These are phyloP conservation scores for Macheiramphus alcinus DNA, from an alignment of 2,113 vertebrate genomes.

Conservation along the genomic window DNA sequence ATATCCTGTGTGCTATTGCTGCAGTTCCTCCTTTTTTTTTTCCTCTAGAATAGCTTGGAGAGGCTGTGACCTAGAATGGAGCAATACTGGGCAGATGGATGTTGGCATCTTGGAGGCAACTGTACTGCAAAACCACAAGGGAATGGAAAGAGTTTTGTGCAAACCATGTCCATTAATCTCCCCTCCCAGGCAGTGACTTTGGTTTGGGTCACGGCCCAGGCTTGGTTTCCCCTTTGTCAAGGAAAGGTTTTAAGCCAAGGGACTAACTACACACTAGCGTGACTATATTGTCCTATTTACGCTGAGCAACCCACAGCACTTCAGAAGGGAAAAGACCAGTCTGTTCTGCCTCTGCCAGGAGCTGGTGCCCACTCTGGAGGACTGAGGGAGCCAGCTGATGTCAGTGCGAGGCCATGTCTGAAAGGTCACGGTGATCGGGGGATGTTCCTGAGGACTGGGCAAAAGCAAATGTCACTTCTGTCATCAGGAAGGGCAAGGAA, in stretches of 20 bases:
- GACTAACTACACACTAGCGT: background rate
- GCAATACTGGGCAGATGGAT: background rate
- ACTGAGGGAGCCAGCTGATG: background rate
- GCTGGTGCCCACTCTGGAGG: background rate
- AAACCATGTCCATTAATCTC: background rate
- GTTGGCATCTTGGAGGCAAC: background rate
- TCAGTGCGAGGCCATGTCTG: background rate
- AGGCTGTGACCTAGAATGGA: background rate
- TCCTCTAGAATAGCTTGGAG: background rate
- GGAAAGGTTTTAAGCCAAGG: background rate
- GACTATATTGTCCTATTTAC: background rate
- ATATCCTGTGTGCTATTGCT: background rate
- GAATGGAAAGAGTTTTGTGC: background rate
- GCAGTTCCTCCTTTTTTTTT: background rate
- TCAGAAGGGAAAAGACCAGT: background rate
- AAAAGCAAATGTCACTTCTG: background rate
- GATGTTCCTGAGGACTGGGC: background rate
- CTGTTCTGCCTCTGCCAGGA: background rate
- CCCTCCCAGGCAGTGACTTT: background rate
- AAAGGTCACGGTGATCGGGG: accelerated
- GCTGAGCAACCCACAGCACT: background rate
- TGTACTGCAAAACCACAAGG: background rate
- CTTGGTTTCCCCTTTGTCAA: background rate
- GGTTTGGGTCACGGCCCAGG: background rate
- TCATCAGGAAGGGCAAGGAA: background rate